Conservation (phyloP, 2,797 vertebrate species). For the Sebastes aleutianus region DNA sequence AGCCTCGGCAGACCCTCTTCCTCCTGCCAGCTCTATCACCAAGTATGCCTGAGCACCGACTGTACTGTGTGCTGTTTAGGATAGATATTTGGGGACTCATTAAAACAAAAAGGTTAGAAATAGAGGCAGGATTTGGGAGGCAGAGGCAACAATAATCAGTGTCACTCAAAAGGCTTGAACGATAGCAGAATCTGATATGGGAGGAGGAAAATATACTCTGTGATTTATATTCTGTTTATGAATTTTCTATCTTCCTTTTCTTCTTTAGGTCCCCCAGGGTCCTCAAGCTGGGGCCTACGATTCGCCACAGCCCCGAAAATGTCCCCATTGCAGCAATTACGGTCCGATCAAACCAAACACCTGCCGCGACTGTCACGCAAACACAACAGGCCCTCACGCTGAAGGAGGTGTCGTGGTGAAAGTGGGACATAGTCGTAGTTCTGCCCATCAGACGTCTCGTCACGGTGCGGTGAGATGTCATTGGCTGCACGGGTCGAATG, state of each 20-base stretch:
- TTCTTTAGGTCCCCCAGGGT: conserved; percentile 57
- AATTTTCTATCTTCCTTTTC: not conserved
- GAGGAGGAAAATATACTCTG: not conserved
- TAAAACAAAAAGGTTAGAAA: conserved; percentile 20
- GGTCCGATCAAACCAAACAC: conserved; percentile 53
- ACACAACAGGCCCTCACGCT: conserved; percentile 32
- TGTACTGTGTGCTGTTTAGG: not conserved
- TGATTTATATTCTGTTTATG: not conserved
- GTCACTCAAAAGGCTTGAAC: not conserved
- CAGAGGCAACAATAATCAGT: not conserved
- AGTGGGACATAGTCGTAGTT: conserved; percentile 72
- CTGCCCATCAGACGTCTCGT: conserved; percentile 73
- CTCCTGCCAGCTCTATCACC: conserved; percentile 80
- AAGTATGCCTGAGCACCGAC: conserved; percentile 58
- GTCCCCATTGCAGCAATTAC: conserved; percentile 67
- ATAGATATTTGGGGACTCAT: conserved; percentile 6
- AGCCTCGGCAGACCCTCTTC: conserved; percentile 75
- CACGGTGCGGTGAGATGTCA: conserved; percentile 72
- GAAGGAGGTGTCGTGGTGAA: conserved; percentile 60
- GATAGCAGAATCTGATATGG: not conserved
- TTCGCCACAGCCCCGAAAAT: conserved; percentile 57
- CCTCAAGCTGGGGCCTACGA: conserved; percentile 49
- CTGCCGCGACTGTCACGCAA: conserved; percentile 58
- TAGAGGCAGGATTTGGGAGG: conserved; percentile 13
- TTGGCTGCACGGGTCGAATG: conserved; percentile 87